Percentiles rank a stretch among this genome's conserved stretches.
phyloP scores from a whole-genome alignment of 2,797 vertebrate genomes.

The Malacoctenus gilli region DNA sequence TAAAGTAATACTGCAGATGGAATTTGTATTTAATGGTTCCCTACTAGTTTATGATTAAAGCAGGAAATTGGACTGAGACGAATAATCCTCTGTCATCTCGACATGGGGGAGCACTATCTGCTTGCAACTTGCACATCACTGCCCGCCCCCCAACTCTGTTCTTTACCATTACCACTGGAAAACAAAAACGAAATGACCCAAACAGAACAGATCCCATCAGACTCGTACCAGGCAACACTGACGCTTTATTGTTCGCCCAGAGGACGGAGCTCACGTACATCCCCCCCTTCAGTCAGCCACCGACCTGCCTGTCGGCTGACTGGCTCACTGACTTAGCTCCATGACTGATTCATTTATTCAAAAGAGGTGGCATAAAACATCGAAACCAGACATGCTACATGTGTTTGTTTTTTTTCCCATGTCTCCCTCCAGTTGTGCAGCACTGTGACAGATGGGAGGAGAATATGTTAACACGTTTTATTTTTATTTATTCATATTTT shows the following conservation, averaged over 20 bases:
- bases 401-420: slow-evolving; percentile 32
- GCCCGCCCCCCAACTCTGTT: neutral
- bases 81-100: too few species aligned
- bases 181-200: neutral
- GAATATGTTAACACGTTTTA: slow-evolving; percentile 40
- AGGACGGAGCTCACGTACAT: neutral
- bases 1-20: neutral
- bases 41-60: neutral
- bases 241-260: neutral
- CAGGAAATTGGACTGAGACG: neutral
- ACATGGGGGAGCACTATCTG: too few species aligned
- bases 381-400: slow-evolving; percentile 29
- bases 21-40: too few species aligned
- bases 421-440: slow-evolving; percentile 33
- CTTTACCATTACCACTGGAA: neutral
- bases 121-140: neutral
- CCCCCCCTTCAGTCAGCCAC: neutral
- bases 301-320: neutral
- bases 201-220: neutral
- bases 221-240: neutral
- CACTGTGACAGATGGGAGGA: slow-evolving; percentile 36
- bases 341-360: slow-evolving; percentile 41
- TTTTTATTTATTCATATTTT: neutral
- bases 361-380: slow-evolving; percentile 27
- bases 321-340: neutral